Evolutionary conservation across 2,113 vertebrate genomes (phyloP), one percentile per base, ranked within the genome.

Genomic region (Malurus melanocephalus): DNA sequence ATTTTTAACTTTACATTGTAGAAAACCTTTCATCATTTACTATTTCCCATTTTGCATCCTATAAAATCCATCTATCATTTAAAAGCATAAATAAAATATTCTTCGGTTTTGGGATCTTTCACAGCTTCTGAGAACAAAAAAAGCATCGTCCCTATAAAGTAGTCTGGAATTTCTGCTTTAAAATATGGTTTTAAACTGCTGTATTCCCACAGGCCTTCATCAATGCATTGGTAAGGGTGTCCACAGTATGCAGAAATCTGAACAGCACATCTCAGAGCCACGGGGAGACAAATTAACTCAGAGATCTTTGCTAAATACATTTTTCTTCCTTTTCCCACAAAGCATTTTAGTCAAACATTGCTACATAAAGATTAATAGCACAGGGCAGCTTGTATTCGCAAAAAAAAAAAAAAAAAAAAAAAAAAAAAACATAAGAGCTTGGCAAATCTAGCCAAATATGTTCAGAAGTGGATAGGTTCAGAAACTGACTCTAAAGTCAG

Each of bases 1-100:
- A 38, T 20, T 92, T 88, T 90, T 65, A 80, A 80, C 19, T 77
- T 86, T 53, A 46, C 77, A 74, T 88, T 79, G 66, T 52, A 88
- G 52, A 73, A 75, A 85, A 62, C 30, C 60, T 77, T 86, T 89
- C 51, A 87, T 46, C 33, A 35, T 74, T 55, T 73, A 24, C 30
- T 67, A 38, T 32, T 75, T 64, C 23, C 9, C 28, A 18, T 40
- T 72, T 30, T 59, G 43, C 32, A 77, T 46, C 38, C 72, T 72
- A 33, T 59, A 71, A 91, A 86, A 88, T 4, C 40, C 4, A 66
- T 30, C 52, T 80, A 46, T 82, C 38, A 38, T 72, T 88, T 30
- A 65, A 75, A 75, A 62, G 76, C 5, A 7, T 46, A 77, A 74
- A 72, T 40, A 51, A 95, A 64, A 27, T 49, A 51, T 46, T 35